Evolutionary conservation across 2,888 invertebrate genomes (phyloP).

Genomic region (Mythimna vitellina): DNA sequence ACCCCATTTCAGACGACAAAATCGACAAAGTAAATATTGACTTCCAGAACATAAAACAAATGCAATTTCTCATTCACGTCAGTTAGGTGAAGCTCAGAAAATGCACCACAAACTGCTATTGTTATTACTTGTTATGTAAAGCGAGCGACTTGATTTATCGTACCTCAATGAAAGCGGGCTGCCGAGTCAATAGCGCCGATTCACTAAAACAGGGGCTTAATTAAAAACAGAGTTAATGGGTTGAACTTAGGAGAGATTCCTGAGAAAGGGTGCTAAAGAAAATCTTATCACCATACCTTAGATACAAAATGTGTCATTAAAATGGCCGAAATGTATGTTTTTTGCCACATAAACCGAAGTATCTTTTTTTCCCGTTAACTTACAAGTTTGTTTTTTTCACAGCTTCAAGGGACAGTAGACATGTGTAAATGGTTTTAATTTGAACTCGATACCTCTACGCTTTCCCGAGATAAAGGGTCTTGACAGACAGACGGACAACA

Average conservation of each 20-base stretch:
- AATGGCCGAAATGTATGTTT: no score
- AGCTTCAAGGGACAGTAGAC: no score
- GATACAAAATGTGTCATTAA: no score
- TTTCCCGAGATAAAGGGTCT: no score
- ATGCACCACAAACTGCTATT: slow-evolving; percentile 43
- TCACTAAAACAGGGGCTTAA: slow-evolving; percentile 35
- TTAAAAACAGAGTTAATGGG: slow-evolving; percentile 38
- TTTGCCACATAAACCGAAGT: no score
- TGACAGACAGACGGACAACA: no score
- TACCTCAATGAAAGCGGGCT: slow-evolving; percentile 11
- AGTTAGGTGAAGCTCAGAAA: slow-evolving; percentile 30
- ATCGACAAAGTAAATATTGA: slow-evolving; percentile 24
- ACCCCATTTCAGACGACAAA: not conserved
- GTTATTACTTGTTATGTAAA: slow-evolving; percentile 40
- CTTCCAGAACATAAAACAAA: slow-evolving; percentile 30
- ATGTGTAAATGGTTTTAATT: no score
- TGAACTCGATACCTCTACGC: no score
- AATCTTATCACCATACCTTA: no score
- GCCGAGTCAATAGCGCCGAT: slow-evolving; percentile 41
- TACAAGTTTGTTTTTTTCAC: no score
- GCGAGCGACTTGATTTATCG: slow-evolving; percentile 46
- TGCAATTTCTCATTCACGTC: slow-evolving; percentile 40
- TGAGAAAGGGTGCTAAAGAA: not conserved
- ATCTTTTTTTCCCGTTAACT: no score
- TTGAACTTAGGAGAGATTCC: not conserved